A percentile compares a stretch with the other conserved stretches of the same genome.
phyloP scores from a whole-genome alignment of 2,888 invertebrate species.

The Orthosia gothica region DNA sequence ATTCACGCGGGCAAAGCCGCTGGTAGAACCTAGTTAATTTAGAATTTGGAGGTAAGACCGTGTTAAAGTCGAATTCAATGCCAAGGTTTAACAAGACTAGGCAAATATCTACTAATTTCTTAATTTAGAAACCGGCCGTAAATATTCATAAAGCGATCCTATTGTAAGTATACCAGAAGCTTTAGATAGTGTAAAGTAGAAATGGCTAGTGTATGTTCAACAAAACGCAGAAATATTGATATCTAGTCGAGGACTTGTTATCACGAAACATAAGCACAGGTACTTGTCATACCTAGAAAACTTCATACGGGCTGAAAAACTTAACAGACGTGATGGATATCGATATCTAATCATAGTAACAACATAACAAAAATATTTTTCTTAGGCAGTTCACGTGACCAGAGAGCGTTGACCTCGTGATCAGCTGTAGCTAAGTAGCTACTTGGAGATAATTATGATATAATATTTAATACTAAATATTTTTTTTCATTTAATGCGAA shows the following conservation, averaged over 20 bases:
- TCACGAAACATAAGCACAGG: not conserved
- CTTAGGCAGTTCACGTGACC: not conserved
- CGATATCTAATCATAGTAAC: slow-evolving; percentile 6
- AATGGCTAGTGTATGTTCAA: not conserved
- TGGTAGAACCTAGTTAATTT: too few relatives aligned
- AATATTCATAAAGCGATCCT: too few relatives aligned
- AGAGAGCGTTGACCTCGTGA: not conserved
- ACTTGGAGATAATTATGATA: not conserved
- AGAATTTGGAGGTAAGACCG: too few relatives aligned
- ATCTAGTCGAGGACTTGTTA: not conserved
- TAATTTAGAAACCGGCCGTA: too few relatives aligned
- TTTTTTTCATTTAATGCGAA: not conserved
- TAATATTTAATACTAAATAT: not conserved
- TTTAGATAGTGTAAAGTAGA: too few relatives aligned
- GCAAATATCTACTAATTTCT: too few relatives aligned
- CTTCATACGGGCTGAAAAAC: not conserved
- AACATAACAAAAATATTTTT: not conserved
- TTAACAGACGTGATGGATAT: not conserved
- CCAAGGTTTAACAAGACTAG: too few relatives aligned
- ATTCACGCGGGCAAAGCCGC: too few relatives aligned
- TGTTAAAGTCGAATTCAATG: too few relatives aligned
- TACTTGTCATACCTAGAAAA: not conserved
- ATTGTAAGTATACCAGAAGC: too few relatives aligned
- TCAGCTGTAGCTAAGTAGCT: slow-evolving; percentile 1
- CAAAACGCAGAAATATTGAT: not conserved